Percentiles rank a stretch among this genome's conserved stretches.
Evolutionary conservation across 1,140 invertebrate genomes (phyloP).

Genomic region (Tribolium castaneum): DNA sequence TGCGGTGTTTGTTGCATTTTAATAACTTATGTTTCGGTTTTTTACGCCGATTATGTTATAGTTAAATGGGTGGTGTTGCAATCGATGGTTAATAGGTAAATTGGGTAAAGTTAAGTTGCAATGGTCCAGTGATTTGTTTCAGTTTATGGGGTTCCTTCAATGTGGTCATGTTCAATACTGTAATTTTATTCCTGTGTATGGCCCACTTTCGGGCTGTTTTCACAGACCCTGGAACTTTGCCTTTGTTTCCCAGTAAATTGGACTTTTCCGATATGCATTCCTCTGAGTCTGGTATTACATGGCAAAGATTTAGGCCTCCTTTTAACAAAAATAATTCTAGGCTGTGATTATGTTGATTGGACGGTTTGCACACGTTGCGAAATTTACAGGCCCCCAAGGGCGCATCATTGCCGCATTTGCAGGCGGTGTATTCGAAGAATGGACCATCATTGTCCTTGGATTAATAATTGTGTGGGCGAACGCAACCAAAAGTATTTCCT

Average conservation of each 20-base stretch:
- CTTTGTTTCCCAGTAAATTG: conserved; percentile 81
- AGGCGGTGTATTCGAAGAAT: conserved; percentile 87
- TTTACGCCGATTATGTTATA: conserved; percentile 93
- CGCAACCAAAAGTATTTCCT: conserved; percentile 95
- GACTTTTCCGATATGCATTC: conserved; percentile 82
- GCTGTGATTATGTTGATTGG: conserved; percentile 79
- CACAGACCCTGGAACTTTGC: conserved; percentile 90
- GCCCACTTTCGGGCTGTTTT: conserved; percentile 87
- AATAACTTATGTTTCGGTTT: conserved; percentile 84
- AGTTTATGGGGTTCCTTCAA: conserved; percentile 90
- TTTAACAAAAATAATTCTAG: conserved; percentile 44
- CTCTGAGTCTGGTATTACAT: conserved; percentile 49
- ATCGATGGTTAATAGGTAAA: conserved; percentile 83
- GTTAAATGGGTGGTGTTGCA: conserved; percentile 87
- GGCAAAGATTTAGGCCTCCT: neutral
- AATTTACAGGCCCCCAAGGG: conserved; percentile 84
- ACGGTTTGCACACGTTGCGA: conserved; percentile 87
- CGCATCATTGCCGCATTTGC: conserved; percentile 92
- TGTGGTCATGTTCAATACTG: conserved; percentile 83
- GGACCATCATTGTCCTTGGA: conserved; percentile 93
- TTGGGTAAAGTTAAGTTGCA: neutral
- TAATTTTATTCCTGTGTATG: conserved; percentile 81
- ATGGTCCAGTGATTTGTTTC: conserved; percentile 58
- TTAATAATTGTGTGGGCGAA: conserved; percentile 94
- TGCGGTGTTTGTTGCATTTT: conserved; percentile 89